Conservation (phyloP, 2,797 vertebrate genomes). For the Sphenopsis melanotis region DNA sequence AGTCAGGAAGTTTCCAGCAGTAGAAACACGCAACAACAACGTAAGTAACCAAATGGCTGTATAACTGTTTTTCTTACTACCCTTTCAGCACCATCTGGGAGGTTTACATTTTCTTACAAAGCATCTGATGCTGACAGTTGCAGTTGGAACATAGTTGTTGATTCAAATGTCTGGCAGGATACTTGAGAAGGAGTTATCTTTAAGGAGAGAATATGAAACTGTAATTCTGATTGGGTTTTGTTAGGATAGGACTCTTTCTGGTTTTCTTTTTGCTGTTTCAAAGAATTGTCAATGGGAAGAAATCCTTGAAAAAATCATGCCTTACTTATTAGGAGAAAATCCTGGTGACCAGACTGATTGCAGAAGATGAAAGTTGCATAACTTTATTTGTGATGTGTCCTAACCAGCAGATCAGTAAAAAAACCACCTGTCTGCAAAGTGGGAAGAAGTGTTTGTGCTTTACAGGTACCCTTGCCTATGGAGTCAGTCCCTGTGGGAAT, state of each 20-base stretch:
- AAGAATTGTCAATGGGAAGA: background rate
- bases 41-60: conserved; percentile 78
- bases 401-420: background rate
- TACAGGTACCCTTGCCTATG: background rate
- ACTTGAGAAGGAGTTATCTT: background rate
- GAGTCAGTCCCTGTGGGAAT: background rate
- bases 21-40: conserved; percentile 98
- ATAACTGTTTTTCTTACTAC: background rate
- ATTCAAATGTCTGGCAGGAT: background rate
- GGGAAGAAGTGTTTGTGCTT: background rate
- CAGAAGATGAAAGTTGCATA: background rate
- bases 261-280: background rate
- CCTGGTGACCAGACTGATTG: background rate
- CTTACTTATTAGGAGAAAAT: background rate
- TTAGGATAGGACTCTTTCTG: background rate
- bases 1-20: conserved; percentile 96
- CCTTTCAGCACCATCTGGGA: background rate
- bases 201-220: background rate
- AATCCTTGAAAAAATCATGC: background rate
- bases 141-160: background rate
- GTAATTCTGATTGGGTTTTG: background rate
- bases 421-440: background rate
- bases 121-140: background rate
- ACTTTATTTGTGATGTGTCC: background rate
- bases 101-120: background rate